Evolutionary conservation across 2,888 invertebrate genomes (phyloP).

Genomic region (Apamea anceps): DNA sequence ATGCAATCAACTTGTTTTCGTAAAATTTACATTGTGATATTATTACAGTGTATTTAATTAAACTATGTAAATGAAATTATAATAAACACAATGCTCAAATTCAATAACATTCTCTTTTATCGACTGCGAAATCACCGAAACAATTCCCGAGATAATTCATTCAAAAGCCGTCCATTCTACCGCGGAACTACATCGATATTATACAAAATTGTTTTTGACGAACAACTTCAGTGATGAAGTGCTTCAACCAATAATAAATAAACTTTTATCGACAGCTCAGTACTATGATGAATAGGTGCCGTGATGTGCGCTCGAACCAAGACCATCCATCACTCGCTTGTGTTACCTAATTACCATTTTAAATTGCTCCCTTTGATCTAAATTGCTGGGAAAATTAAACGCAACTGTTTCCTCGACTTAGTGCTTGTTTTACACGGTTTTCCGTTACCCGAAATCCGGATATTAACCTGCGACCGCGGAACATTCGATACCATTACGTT

Average conservation of each 20-base stretch:
- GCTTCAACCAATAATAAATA: constrained; percentile 69
- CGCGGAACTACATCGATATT: constrained; percentile 19
- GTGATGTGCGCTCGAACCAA: constrained; percentile 61
- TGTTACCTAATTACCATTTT: constrained; percentile 87
- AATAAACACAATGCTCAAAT: constrained; percentile 13
- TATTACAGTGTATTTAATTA: not conserved
- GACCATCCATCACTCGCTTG: constrained; percentile 79
- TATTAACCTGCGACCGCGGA: constrained; percentile 65
- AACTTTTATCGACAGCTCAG: constrained; percentile 68
- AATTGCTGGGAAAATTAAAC: constrained; percentile 76
- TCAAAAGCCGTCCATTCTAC: constrained; percentile 5
- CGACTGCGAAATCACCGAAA: constrained; percentile 6
- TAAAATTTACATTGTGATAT: constrained; percentile 5
- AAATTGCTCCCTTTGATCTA: constrained; percentile 80
- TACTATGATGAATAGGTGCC: constrained; percentile 76
- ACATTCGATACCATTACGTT: constrained; percentile 74
- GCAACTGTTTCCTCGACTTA: constrained; percentile 69
- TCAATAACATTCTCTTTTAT: constrained; percentile 31
- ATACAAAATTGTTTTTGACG: constrained; percentile 55
- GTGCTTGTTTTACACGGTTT: constrained; percentile 55
- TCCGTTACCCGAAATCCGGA: constrained; percentile 68
- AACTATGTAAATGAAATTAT: constrained; percentile 9
- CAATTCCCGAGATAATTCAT: constrained; percentile 41
- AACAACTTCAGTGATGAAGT: constrained; percentile 66
- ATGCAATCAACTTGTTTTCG: not conserved